phyloP scores from a whole-genome alignment of 2,797 vertebrate genomes.

The Sebastes hubbsi region DNA sequence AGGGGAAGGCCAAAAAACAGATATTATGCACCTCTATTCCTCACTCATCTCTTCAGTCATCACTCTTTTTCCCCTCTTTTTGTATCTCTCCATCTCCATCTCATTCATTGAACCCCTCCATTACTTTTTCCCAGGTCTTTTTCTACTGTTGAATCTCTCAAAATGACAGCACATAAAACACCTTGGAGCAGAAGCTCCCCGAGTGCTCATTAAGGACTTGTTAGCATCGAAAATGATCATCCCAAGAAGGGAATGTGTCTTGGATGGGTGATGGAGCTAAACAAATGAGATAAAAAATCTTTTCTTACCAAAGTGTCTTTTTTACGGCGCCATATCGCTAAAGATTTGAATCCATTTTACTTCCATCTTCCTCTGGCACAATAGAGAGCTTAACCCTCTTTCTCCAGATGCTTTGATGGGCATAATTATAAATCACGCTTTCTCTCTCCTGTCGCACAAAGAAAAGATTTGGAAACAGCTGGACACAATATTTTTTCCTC shows the following conservation, averaged over 20 bases:
- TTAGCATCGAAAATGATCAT: conserved; percentile 63
- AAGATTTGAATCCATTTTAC: conserved; percentile 35
- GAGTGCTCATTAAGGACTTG: conserved; percentile 68
- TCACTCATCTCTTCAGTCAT: conserved; percentile 47
- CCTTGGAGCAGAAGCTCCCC: conserved; percentile 58
- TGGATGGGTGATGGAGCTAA: conserved; percentile 41
- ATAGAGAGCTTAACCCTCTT: conserved; percentile 11
- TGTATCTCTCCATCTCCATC: conserved; percentile 3
- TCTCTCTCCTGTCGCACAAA: conserved; percentile 4
- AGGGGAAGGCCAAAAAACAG: conserved; percentile 49
- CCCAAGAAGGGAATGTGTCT: conserved; percentile 45
- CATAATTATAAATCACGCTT: conserved; percentile 1
- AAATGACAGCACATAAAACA: conserved; percentile 63
- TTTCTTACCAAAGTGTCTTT: conserved; percentile 34
- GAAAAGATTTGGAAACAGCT: conserved; percentile 20
- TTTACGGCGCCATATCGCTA: background rate
- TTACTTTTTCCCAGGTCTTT: conserved; percentile 34
- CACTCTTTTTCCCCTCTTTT: conserved; percentile 4
- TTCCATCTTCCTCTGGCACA: conserved; percentile 16
- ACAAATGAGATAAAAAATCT: conserved; percentile 54
- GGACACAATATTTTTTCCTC: background rate
- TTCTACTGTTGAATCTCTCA: conserved; percentile 25
- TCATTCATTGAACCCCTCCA: background rate
- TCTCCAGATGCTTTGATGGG: conserved; percentile 12
- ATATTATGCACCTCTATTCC: conserved; percentile 41